These are phyloP conservation scores for Cryptotis parvus DNA, from an alignment of 2,113 vertebrate species.

Conservation along the genomic window DNA sequence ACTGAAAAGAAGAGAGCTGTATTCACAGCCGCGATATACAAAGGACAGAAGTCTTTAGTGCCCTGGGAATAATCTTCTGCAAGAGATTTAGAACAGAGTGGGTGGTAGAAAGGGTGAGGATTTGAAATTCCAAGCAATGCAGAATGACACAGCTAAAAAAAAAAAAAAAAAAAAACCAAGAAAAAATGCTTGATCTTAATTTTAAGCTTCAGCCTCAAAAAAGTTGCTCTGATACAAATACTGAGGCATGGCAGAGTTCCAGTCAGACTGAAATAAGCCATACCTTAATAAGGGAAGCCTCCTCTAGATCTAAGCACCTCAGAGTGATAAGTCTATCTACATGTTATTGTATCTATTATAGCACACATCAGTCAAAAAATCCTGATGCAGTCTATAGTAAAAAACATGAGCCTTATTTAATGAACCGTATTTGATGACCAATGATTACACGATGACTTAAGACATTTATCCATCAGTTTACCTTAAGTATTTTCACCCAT, in stretches of 20 bases:
- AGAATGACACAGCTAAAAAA: slow-evolving; percentile 74
- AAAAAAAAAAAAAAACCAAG: slow-evolving; percentile 42
- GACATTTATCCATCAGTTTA: slow-evolving; percentile 13
- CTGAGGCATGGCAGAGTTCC: slow-evolving; percentile 64
- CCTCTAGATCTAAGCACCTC: neutral
- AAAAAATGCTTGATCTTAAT: slow-evolving; percentile 70
- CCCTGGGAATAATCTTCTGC: slow-evolving; percentile 69
- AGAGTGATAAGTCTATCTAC: slow-evolving; percentile 7
- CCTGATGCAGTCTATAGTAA: slow-evolving; percentile 9
- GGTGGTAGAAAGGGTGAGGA: slow-evolving; percentile 72
- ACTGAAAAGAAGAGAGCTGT: slow-evolving; percentile 66
- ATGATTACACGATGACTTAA: neutral
- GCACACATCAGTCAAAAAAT: slow-evolving; percentile 12
- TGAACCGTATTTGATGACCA: slow-evolving; percentile 43
- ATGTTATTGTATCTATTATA: neutral
- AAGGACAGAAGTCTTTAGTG: slow-evolving; percentile 73
- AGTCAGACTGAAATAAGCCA: slow-evolving; percentile 20
- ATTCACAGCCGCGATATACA: slow-evolving; percentile 60
- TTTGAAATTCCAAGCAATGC: slow-evolving; percentile 80
- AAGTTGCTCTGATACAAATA: slow-evolving; percentile 54
- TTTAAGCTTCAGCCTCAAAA: slow-evolving; percentile 58
- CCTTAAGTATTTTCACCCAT: slow-evolving; percentile 33
- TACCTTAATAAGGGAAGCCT: slow-evolving; percentile 24
- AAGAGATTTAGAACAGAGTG: slow-evolving; percentile 76
- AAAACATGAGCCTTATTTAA: too few species aligned